phyloP scores from a whole-genome alignment of 2,888 invertebrate genomes.

The Autographa pulchrina region DNA sequence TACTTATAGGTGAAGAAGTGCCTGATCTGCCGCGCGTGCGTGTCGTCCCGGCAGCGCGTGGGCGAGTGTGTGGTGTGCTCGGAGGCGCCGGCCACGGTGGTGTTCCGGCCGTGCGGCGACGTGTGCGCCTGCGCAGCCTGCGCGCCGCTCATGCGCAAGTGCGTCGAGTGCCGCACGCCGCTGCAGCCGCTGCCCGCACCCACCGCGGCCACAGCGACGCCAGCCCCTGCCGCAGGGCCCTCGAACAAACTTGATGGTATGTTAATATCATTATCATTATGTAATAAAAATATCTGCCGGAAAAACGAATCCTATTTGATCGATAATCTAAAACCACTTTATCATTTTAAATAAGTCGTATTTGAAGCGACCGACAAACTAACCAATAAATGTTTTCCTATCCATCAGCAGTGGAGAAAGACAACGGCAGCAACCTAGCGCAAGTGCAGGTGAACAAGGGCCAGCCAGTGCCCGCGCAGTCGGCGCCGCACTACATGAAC shows the following conservation, averaged over 20 bases:
- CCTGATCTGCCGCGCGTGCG: slow-evolving; percentile 96
- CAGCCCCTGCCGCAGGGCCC: slow-evolving; percentile 17
- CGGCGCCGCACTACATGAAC: slow-evolving; percentile 86
- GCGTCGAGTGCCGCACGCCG: slow-evolving; percentile 97
- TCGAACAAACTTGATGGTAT: slow-evolving; percentile 66
- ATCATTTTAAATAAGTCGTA: too few species aligned
- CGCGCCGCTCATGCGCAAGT: slow-evolving; percentile 98
- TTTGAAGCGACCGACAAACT: not conserved
- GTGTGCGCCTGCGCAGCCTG: slow-evolving; percentile 97
- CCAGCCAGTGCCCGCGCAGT: slow-evolving; percentile 81
- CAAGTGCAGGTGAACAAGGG: slow-evolving; percentile 86
- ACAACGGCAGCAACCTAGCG: slow-evolving; percentile 81
- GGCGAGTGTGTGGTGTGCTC: slow-evolving; percentile 99
- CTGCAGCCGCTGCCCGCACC: slow-evolving; percentile 82
- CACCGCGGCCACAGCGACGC: slow-evolving; percentile 39
- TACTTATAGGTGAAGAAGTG: slow-evolving; percentile 98
- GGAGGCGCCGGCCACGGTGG: slow-evolving; percentile 96
- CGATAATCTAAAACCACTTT: too few species aligned
- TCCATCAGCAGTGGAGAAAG: slow-evolving; percentile 73
- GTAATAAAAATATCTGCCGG: too few species aligned
- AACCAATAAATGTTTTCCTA: slow-evolving; percentile 10
- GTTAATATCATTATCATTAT: slow-evolving; percentile 10
- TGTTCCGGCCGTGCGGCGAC: slow-evolving; percentile 98
- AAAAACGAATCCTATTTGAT: too few species aligned
- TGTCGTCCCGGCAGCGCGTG: slow-evolving; percentile 92